A percentile compares a stretch with the other conserved stretches of the same genome.
Conservation (phyloP, 2,888 invertebrate species). For the Criorhina ranunculi region DNA sequence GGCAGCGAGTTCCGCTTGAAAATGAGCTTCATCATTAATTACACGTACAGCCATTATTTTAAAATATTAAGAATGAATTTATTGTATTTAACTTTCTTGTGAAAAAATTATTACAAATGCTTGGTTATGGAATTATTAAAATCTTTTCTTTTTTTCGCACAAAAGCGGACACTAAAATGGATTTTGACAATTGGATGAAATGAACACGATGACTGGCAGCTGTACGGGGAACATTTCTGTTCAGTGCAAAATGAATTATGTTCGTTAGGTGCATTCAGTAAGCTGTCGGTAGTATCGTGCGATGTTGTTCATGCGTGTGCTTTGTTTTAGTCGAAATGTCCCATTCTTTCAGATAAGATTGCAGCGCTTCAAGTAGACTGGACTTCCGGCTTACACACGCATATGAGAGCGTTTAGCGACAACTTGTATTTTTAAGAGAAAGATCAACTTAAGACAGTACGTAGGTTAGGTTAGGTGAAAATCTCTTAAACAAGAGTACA, state of each 20-base stretch:
- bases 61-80: conserved; percentile 25
- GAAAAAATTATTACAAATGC: conserved; percentile 45
- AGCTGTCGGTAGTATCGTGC: background rate
- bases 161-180: conserved; percentile 48
- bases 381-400: no score
- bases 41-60: conserved; percentile 82
- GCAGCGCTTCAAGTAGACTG: no score
- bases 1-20: conserved; percentile 92
- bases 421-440: no score
- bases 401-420: no score
- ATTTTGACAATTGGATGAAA: conserved; percentile 56
- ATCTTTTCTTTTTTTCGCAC: conserved; percentile 6
- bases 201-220: conserved; percentile 73
- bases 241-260: conserved; percentile 39
- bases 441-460: no score
- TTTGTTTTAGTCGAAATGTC: no score
- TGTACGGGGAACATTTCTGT: conserved; percentile 13
- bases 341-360: no score
- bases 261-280: conserved; percentile 2
- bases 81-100: background rate
- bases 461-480: no score
- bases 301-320: background rate
- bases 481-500: no score
- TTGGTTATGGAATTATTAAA: conserved; percentile 37
- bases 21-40: conserved; percentile 87